These are phyloP conservation scores for Caenorhabditis uteleia DNA, from an alignment of 2,888 invertebrate species.

Conservation along the genomic window DNA sequence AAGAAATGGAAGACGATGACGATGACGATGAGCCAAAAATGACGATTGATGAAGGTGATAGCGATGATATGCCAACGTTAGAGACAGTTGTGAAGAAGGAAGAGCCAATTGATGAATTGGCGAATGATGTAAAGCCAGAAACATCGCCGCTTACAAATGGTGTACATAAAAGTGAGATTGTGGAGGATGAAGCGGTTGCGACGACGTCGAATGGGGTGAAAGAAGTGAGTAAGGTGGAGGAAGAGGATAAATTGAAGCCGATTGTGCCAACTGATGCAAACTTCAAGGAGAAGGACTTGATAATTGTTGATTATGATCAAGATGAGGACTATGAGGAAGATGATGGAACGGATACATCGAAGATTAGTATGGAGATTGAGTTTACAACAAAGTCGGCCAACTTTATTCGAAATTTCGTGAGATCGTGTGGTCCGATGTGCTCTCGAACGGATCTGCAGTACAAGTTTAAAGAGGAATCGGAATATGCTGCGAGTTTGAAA, in stretches of 20 bases:
- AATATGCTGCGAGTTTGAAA: too few species aligned
- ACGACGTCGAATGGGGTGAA: background rate
- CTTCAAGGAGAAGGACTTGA: background rate
- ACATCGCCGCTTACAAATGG: too few species aligned
- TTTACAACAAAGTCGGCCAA: conserved; percentile 11
- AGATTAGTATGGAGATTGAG: conserved; percentile 6
- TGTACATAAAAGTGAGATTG: conserved; percentile 3
- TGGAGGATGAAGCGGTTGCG: background rate
- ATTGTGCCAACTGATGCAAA: background rate
- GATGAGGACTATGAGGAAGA: conserved; percentile 11
- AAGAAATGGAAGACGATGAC: conserved; percentile 14
- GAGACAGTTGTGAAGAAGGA: conserved; percentile 22
- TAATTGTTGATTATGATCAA: background rate
- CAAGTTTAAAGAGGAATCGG: conserved; percentile 10
- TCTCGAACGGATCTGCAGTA: conserved; percentile 20
- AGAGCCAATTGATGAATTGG: conserved; percentile 11
- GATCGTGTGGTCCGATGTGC: conserved; percentile 26
- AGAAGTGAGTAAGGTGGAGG: background rate
- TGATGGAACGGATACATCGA: conserved; percentile 2
- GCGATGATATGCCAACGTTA: conserved; percentile 23
- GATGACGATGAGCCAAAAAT: conserved; percentile 22
- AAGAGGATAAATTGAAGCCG: background rate
- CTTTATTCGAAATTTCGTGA: conserved; percentile 12
- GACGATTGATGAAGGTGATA: conserved; percentile 28
- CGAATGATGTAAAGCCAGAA: background rate